phyloP scores from a whole-genome alignment of 2,888 invertebrate species.

The Bellardia pandia region DNA sequence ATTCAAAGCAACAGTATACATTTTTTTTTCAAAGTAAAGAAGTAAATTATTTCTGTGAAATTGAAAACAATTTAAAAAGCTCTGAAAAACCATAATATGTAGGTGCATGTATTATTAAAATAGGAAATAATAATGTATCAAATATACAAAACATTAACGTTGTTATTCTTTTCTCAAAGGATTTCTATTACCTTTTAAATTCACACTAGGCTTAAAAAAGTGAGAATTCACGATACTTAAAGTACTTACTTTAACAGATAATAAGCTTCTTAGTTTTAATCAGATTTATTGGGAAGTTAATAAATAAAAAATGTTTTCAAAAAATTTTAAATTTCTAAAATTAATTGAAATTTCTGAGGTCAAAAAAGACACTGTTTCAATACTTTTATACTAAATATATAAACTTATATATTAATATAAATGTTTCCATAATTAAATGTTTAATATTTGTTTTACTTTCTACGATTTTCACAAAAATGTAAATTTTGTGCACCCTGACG shows the following conservation, averaged over 20 bases:
- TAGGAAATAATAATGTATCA: background rate
- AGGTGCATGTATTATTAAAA: background rate
- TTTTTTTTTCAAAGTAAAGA: background rate
- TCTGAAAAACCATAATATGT: background rate
- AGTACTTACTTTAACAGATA: background rate
- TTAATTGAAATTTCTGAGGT: too few relatives aligned
- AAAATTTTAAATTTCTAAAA: too few relatives aligned
- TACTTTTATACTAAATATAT: too few relatives aligned
- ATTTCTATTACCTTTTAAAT: background rate
- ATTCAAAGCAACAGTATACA: slow-evolving; percentile 53
- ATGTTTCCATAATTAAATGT: too few relatives aligned
- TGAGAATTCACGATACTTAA: background rate
- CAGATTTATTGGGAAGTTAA: background rate
- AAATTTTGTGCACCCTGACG: too few relatives aligned
- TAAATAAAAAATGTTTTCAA: too few relatives aligned
- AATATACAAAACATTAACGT: background rate
- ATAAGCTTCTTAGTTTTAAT: background rate
- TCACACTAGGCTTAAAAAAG: background rate
- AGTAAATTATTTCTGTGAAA: background rate
- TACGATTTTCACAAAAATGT: too few relatives aligned
- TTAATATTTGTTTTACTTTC: too few relatives aligned
- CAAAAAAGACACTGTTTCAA: too few relatives aligned
- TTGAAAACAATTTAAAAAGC: background rate
- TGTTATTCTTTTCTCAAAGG: background rate
- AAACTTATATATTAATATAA: too few relatives aligned